Conservation (phyloP, 2,797 vertebrate species). For the Diceros bicornis region DNA sequence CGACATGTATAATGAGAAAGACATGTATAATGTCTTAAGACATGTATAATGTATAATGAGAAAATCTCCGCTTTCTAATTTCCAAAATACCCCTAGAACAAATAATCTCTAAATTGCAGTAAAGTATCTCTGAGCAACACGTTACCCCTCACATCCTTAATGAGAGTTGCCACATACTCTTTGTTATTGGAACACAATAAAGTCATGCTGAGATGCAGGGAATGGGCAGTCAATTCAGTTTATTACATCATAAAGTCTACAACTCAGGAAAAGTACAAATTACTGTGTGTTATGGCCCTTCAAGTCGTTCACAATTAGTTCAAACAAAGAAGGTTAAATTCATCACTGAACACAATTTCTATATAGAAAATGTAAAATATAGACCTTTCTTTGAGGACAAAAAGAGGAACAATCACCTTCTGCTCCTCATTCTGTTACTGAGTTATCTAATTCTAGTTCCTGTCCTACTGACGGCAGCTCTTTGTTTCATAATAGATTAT, state of each 20-base stretch:
- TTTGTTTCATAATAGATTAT: background rate
- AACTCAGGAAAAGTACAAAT: constrained; percentile 11
- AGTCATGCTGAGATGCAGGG: background rate
- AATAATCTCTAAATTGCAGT: background rate
- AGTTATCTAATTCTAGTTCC: background rate
- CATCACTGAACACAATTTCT: background rate
- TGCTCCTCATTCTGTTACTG: background rate
- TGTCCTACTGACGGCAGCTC: background rate
- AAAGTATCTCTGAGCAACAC: background rate
- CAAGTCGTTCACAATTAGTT: background rate
- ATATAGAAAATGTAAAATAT: background rate
- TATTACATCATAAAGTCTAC: background rate
- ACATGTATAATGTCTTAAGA: too few relatives aligned
- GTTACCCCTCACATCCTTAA: background rate
- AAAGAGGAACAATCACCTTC: background rate
- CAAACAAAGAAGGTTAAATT: background rate
- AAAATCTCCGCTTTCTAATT: constrained; percentile 34
- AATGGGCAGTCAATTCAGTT: background rate
- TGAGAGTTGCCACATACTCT: background rate
- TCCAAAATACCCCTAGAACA: background rate
- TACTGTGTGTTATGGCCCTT: background rate
- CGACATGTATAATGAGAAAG: background rate
- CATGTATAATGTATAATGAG: background rate
- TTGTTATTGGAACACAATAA: background rate
- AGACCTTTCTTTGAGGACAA: background rate